These are phyloP conservation scores for Dioctria rufipes DNA, from an alignment of 2,888 invertebrate species.

Conservation along the genomic window DNA sequence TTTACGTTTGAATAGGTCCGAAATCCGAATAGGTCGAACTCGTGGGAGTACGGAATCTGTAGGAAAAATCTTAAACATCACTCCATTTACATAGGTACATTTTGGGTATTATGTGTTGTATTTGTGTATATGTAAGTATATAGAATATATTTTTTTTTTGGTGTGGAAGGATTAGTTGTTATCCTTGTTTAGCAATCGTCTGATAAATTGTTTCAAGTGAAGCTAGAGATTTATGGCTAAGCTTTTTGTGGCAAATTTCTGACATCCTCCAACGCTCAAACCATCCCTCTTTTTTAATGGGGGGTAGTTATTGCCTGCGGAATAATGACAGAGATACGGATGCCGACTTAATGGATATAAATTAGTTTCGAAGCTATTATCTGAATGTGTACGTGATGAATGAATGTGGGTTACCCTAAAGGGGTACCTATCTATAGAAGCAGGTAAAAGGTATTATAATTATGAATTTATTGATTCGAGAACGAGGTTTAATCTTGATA, in stretches of 20 bases:
- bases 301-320: neutral
- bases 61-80: neutral
- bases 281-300: neutral
- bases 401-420: neutral
- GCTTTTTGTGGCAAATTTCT: neutral
- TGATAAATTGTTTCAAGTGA: neutral
- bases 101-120: neutral
- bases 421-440: too few species aligned
- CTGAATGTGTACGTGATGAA: neutral
- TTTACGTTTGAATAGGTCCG: neutral
- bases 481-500: too few species aligned
- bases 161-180: neutral
- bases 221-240: neutral
- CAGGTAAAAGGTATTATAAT: too few species aligned
- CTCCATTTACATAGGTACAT: neutral
- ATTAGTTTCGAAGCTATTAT: neutral
- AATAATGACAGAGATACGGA: neutral
- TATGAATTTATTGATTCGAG: too few species aligned
- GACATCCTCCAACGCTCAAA: neutral
- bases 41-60: neutral
- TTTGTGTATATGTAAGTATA: neutral
- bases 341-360: conserved; percentile 4
- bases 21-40: neutral
- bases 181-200: neutral
- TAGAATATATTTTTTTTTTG: too few species aligned